Conservation (phyloP, 2,113 vertebrate genomes). For the Myotis lucifugus region DNA sequence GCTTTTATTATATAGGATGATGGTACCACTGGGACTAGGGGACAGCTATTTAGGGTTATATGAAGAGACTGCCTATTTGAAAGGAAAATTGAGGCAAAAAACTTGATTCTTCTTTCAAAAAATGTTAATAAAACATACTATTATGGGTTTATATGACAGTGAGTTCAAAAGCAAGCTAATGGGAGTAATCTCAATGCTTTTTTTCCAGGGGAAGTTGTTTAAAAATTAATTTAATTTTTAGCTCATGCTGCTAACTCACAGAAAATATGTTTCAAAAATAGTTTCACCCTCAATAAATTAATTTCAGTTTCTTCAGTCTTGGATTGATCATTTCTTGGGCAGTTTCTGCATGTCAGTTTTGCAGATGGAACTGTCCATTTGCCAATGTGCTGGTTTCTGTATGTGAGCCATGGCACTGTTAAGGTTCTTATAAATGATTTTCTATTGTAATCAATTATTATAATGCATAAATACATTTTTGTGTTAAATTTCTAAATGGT, state of each 20-base stretch:
- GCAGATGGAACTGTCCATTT: slow-evolving; percentile 35
- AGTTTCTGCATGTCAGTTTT: slow-evolving; percentile 22
- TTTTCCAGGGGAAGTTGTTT: slow-evolving; percentile 48
- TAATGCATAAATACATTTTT: not conserved
- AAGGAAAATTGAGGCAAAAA: slow-evolving; percentile 41
- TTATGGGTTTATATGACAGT: not conserved
- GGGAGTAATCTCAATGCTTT: not conserved
- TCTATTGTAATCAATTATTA: slow-evolving; percentile 47
- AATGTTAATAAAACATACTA: not conserved
- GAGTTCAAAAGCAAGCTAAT: slow-evolving; percentile 49
- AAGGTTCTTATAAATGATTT: slow-evolving; percentile 23
- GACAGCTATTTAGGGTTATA: not conserved
- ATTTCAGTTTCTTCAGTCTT: slow-evolving; percentile 44
- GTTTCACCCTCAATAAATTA: slow-evolving; percentile 59
- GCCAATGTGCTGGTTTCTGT: slow-evolving; percentile 46
- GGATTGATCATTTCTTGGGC: not conserved
- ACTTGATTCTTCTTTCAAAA: slow-evolving; percentile 13
- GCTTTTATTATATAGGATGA: too few relatives aligned
- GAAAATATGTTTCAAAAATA: slow-evolving; percentile 60
- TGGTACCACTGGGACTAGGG: not conserved
- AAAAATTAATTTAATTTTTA: slow-evolving; percentile 56
- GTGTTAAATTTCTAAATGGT: slow-evolving; percentile 51
- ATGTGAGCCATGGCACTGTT: not conserved
- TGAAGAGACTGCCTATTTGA: not conserved
- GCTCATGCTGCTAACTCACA: slow-evolving; percentile 1